phyloP scores from a whole-genome alignment of 2,888 invertebrate species.

The Rhaphigaster nebulosa region DNA sequence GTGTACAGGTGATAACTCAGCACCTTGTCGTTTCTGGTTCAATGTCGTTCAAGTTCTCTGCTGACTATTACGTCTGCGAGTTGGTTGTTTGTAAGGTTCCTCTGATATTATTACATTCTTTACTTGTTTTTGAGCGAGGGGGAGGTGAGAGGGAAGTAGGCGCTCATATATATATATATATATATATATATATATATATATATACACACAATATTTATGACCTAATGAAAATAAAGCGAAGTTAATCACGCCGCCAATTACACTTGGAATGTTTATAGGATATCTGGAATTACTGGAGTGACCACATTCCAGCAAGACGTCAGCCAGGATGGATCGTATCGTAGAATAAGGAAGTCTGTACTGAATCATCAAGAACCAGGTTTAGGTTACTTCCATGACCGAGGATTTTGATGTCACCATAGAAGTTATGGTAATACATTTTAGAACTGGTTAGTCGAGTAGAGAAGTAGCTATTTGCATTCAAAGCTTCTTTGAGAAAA shows the following conservation, averaged over 20 bases:
- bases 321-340: not conserved
- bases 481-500: not conserved
- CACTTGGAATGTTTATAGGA: not conserved
- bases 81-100: not conserved
- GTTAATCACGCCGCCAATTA: not conserved
- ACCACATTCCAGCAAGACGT: not conserved
- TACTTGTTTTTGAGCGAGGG: not conserved
- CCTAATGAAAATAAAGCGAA: not conserved
- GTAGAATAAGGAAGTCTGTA: not conserved
- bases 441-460: not conserved
- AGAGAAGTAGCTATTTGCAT: not conserved
- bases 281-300: not conserved
- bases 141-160: too few relatives aligned
- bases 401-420: not conserved
- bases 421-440: not conserved
- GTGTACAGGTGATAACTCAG: not conserved
- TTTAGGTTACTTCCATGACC: not conserved
- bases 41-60: conserved; percentile 13
- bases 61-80: not conserved
- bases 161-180: too few relatives aligned
- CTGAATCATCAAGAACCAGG: not conserved
- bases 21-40: not conserved
- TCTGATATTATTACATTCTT: too few relatives aligned
- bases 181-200: too few relatives aligned
- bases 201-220: too few relatives aligned